These are phyloP conservation scores for Carabus problematicus DNA, from an alignment of 2,888 invertebrate genomes.

Conservation along the genomic window DNA sequence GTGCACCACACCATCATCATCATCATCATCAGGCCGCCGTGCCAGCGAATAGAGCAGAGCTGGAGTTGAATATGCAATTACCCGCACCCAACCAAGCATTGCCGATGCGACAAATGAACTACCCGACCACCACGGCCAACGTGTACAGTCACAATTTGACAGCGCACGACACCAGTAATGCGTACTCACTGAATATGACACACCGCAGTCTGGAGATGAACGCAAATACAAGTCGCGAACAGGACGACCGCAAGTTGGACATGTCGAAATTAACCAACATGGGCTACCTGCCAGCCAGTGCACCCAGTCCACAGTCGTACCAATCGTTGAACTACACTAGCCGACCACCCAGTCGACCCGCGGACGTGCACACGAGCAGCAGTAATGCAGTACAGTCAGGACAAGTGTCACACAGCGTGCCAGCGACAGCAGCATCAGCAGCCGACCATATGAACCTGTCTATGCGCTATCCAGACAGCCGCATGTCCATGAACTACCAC, in stretches of 20 bases:
- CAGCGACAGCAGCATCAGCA: neutral
- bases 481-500: conserved; percentile 25
- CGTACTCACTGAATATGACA: conserved; percentile 21
- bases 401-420: conserved; percentile 12
- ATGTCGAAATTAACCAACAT: conserved; percentile 57
- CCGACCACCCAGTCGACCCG: conserved; percentile 31
- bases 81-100: conserved; percentile 10
- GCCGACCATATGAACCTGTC: conserved; percentile 34
- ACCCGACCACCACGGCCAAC: conserved; percentile 27
- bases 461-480: conserved; percentile 33
- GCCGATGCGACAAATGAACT: conserved; percentile 30
- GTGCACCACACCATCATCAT: too few species aligned
- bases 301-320: conserved; percentile 25
- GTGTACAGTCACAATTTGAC: conserved; percentile 16
- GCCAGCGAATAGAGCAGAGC: neutral
- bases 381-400: conserved; percentile 9
- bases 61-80: conserved; percentile 21
- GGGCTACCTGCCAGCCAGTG: conserved; percentile 51
- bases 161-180: conserved; percentile 24
- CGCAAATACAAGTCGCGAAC: conserved; percentile 2
- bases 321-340: conserved; percentile 30
- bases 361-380: conserved; percentile 5
- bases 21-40: too few species aligned
- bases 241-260: conserved; percentile 52
- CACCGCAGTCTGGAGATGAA: neutral